phyloP scores from a whole-genome alignment of 2,888 invertebrate genomes.

The Nymphalis c-album region DNA sequence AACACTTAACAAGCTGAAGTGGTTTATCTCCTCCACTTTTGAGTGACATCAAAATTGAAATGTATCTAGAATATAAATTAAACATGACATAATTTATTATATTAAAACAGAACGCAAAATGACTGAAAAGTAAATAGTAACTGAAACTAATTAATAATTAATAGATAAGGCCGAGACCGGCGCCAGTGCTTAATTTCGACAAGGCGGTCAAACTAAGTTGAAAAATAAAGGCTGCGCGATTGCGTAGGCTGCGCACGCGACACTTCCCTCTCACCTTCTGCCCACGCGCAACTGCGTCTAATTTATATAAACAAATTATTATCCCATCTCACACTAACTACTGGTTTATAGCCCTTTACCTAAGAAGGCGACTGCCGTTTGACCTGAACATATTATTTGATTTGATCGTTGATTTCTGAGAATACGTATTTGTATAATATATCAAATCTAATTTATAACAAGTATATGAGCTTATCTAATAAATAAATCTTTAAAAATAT shows the following conservation, averaged over 20 bases:
- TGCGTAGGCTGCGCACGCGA: slow-evolving; percentile 71
- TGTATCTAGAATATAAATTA: no score
- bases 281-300: slow-evolving; percentile 62
- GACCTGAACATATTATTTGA: slow-evolving; percentile 15
- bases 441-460: background rate
- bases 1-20: no score
- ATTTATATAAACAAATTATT: slow-evolving; percentile 74
- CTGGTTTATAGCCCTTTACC: slow-evolving; percentile 53
- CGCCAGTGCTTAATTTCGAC: slow-evolving; percentile 56
- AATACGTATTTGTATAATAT: background rate
- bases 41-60: no score
- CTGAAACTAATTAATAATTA: slow-evolving; percentile 40
- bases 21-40: no score
- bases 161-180: slow-evolving; percentile 41
- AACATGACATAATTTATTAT: background rate
- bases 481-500: no score
- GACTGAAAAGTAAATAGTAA: slow-evolving; percentile 4
- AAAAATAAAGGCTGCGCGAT: slow-evolving; percentile 61
- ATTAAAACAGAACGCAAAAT: background rate
- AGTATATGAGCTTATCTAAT: background rate
- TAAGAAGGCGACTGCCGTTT: slow-evolving; percentile 27
- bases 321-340: slow-evolving; percentile 67
- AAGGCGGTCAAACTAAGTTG: slow-evolving; percentile 47
- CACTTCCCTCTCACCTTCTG: slow-evolving; percentile 59
- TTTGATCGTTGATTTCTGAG: background rate